These are phyloP conservation scores for Dexiosoma caninum DNA, from an alignment of 2,888 invertebrate species.

Conservation along the genomic window DNA sequence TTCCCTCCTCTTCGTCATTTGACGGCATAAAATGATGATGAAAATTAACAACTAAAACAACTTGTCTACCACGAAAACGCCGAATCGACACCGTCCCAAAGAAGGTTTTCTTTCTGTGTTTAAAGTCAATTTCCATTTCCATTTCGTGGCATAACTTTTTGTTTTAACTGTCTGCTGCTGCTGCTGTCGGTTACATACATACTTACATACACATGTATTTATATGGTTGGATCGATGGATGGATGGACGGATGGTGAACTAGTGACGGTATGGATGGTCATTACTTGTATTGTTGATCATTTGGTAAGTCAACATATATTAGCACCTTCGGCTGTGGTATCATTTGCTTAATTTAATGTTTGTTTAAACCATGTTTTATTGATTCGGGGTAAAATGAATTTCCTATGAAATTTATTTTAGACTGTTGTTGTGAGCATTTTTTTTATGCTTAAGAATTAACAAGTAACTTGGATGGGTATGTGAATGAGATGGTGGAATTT, in stretches of 20 bases:
- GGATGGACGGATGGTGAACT: not conserved
- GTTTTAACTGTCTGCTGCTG: not conserved
- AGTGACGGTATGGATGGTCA: slow-evolving; percentile 8
- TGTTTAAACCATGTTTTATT: slow-evolving; percentile 31
- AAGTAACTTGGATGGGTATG: no score
- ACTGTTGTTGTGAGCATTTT: no score
- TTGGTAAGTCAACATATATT: slow-evolving; percentile 59
- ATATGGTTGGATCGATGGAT: not conserved
- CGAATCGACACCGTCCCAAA: not conserved
- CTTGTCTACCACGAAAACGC: slow-evolving; percentile 8
- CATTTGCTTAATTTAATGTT: slow-evolving; percentile 47
- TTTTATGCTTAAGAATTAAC: no score
- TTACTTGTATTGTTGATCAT: slow-evolving; percentile 46
- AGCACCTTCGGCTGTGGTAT: slow-evolving; percentile 53
- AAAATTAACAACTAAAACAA: slow-evolving; percentile 39
- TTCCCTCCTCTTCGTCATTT: not conserved
- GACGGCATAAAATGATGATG: slow-evolving; percentile 32
- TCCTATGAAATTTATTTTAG: no score
- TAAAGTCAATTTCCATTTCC: slow-evolving; percentile 34
- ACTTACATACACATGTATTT: no score
- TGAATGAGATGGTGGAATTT: no score
- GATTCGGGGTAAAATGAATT: not conserved
- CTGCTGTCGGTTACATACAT: no score
- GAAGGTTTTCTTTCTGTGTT: not conserved
- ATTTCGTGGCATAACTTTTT: slow-evolving; percentile 18